Evolutionary conservation across 2,888 invertebrate genomes (phyloP).

Genomic region (Sisyra nigra): DNA sequence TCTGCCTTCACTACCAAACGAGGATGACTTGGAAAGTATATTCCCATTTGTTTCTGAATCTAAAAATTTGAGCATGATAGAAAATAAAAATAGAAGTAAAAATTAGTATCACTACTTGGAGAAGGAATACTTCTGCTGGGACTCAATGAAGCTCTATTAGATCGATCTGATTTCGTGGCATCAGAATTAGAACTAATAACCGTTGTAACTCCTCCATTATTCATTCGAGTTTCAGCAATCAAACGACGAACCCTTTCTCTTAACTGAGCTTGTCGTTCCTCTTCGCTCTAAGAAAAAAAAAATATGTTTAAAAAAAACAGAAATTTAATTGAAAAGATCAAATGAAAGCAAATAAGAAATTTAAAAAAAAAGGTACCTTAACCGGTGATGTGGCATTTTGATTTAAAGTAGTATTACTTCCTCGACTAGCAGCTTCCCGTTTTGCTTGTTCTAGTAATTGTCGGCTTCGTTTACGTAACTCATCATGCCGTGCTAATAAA

Average conservation of each 20-base stretch:
- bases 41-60: constrained; percentile 31
- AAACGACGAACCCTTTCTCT: constrained; percentile 77
- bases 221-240: constrained; percentile 71
- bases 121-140: constrained; percentile 7
- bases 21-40: constrained; percentile 23
- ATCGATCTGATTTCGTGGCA: constrained; percentile 3
- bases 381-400: constrained; percentile 25
- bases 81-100: not conserved
- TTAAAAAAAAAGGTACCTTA: constrained; percentile 25
- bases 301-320: constrained; percentile 7
- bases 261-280: constrained; percentile 72
- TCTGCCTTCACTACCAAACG: constrained; percentile 17
- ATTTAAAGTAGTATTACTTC: constrained; percentile 13
- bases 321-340: constrained; percentile 4
- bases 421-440: constrained; percentile 40
- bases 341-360: not conserved
- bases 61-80: constrained; percentile 9
- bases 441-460: constrained; percentile 67
- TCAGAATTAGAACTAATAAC: constrained; percentile 17
- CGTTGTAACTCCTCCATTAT: constrained; percentile 25
- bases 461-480: constrained; percentile 70
- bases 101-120: not conserved
- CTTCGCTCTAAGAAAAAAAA: constrained; percentile 37
- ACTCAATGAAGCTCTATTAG: constrained; percentile 4
- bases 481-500: constrained; percentile 63